Evolutionary conservation across 1,140 invertebrate genomes (phyloP).

Genomic region (Drosophila hydei): DNA sequence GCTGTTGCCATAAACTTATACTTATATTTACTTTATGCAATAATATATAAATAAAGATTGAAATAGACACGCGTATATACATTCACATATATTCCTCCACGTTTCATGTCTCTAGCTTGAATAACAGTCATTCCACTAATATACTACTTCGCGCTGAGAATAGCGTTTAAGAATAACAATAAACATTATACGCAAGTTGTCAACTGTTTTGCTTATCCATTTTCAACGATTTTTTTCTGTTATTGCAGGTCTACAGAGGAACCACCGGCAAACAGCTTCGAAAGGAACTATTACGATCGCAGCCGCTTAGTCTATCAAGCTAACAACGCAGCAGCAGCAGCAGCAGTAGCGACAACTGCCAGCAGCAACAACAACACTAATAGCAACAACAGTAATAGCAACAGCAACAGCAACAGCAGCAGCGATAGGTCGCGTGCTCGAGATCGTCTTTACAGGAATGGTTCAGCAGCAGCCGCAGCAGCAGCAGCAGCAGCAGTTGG

Average conservation of each 20-base stretch:
- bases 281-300: slow-evolving; percentile 85
- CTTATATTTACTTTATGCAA: neutral
- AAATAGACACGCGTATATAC: no score
- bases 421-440: slow-evolving; percentile 66
- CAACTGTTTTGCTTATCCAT: slow-evolving; percentile 26
- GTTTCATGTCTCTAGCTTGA: neutral
- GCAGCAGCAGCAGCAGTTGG: slow-evolving; percentile 43
- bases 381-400: slow-evolving; percentile 25
- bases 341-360: slow-evolving; percentile 33
- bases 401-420: slow-evolving; percentile 26
- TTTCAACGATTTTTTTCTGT: slow-evolving; percentile 11
- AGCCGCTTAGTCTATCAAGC: slow-evolving; percentile 74
- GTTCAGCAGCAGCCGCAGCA: slow-evolving; percentile 60
- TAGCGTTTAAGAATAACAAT: neutral
- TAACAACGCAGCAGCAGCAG: slow-evolving; percentile 44
- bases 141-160: neutral
- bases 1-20: neutral
- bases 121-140: neutral
- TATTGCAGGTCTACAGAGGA: slow-evolving; percentile 85
- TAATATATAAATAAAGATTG: no score
- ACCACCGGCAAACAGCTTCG: slow-evolving; percentile 82
- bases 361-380: slow-evolving; percentile 35
- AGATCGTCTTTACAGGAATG: slow-evolving; percentile 76
- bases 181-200: slow-evolving; percentile 10
- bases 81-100: no score